phyloP scores from a whole-genome alignment of 2,113 vertebrate species.

The Nipponia nippon region DNA sequence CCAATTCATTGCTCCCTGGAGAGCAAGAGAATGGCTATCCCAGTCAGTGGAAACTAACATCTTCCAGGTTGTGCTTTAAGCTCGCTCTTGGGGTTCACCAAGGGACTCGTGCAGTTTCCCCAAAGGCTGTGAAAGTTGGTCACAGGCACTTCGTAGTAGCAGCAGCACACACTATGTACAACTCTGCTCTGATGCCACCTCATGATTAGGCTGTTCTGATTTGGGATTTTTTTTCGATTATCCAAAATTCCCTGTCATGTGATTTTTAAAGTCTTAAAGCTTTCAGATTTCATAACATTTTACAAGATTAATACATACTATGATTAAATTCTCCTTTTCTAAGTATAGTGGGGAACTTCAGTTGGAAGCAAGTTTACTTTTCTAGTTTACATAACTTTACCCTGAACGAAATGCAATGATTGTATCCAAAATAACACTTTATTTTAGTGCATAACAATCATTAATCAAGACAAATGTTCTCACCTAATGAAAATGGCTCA shows the following conservation, averaged over 20 bases:
- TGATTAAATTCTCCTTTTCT: neutral
- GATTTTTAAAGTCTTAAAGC: neutral
- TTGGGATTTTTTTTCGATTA: neutral
- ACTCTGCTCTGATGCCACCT: neutral
- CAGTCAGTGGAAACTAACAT: neutral
- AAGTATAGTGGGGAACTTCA: neutral
- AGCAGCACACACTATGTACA: neutral
- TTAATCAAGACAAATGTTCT: neutral
- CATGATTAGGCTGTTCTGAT: neutral
- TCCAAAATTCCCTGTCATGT: neutral
- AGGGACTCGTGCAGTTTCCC: neutral
- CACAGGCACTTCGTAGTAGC: neutral
- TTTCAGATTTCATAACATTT: neutral
- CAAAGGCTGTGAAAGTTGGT: neutral
- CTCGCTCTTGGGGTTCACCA: neutral
- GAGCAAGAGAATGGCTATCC: neutral
- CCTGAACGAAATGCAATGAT: neutral
- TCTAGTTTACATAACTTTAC: neutral
- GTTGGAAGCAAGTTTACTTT: neutral
- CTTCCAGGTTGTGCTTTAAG: neutral
- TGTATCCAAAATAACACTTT: neutral
- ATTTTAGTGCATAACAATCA: neutral
- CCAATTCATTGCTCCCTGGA: neutral
- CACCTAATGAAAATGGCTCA: conserved; percentile 2
- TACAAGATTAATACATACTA: neutral